These are phyloP conservation scores for Pachycephala philippinensis DNA, from an alignment of 2,113 vertebrate genomes.

Conservation along the genomic window DNA sequence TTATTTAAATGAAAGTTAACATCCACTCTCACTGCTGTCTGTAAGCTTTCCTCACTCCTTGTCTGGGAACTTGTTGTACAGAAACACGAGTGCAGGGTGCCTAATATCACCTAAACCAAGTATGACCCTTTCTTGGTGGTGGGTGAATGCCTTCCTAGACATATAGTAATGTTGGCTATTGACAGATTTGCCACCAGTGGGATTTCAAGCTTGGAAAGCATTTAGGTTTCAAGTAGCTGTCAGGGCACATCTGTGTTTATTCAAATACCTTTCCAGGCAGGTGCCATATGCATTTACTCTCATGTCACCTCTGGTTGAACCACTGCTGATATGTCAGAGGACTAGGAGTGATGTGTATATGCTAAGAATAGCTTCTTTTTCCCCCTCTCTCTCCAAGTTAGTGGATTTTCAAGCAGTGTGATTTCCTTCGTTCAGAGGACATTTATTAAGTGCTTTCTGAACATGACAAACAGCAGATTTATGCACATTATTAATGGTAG, in stretches of 20 bases:
- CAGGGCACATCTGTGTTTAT: slow-evolving; percentile 30
- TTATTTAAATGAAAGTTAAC: neutral
- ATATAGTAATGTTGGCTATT: neutral
- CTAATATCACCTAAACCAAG: neutral
- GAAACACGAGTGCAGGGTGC: neutral
- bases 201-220: slow-evolving; percentile 5
- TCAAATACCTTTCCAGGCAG: slow-evolving; percentile 14
- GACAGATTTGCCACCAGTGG: neutral
- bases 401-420: neutral
- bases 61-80: neutral
- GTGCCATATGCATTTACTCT: slow-evolving; percentile 45
- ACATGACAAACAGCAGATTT: slow-evolving; percentile 2
- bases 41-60: neutral
- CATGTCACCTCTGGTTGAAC: slow-evolving; percentile 26
- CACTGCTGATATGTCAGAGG: neutral
- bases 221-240: slow-evolving; percentile 50
- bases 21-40: neutral
- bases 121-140: neutral
- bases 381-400: neutral
- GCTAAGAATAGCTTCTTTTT: slow-evolving; percentile 33
- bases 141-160: neutral
- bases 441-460: neutral
- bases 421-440: neutral
- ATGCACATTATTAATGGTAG: neutral
- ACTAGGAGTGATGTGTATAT: neutral